Conservation (phyloP, 2,113 vertebrate genomes). For the Brachypteracias leptosomus region DNA sequence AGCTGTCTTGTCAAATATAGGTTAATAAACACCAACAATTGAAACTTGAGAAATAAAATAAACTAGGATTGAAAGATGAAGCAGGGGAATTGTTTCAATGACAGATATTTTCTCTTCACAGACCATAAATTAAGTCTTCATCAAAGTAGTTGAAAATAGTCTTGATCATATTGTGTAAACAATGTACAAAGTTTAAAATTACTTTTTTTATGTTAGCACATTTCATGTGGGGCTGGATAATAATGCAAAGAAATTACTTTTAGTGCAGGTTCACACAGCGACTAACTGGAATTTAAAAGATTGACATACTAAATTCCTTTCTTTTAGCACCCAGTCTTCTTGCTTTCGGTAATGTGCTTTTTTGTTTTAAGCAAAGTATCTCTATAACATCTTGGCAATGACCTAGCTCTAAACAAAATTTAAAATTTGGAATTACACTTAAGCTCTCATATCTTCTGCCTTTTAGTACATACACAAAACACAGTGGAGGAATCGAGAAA, state of each 20-base stretch:
- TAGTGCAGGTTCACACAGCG: neutral
- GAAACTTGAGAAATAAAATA: neutral
- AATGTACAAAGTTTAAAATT: neutral
- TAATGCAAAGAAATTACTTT: neutral
- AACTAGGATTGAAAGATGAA: neutral
- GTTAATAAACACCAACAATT: neutral
- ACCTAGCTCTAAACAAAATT: neutral
- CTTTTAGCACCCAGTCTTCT: neutral
- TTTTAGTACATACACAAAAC: neutral
- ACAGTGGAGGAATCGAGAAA: neutral
- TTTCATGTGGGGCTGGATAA: neutral
- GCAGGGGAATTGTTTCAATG: neutral
- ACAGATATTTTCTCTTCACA: neutral
- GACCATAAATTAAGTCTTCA: neutral
- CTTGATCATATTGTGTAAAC: neutral
- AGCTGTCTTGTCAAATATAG: neutral
- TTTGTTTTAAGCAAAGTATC: neutral
- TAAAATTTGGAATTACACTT: neutral
- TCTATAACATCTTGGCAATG: neutral
- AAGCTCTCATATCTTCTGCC: neutral
- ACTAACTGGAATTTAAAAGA: neutral
- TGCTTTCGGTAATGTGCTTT: neutral
- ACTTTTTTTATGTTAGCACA: neutral
- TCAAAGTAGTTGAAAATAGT: neutral
- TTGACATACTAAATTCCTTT: neutral